Conservation (phyloP, 2,888 invertebrate species). For the Apodemia zela region DNA sequence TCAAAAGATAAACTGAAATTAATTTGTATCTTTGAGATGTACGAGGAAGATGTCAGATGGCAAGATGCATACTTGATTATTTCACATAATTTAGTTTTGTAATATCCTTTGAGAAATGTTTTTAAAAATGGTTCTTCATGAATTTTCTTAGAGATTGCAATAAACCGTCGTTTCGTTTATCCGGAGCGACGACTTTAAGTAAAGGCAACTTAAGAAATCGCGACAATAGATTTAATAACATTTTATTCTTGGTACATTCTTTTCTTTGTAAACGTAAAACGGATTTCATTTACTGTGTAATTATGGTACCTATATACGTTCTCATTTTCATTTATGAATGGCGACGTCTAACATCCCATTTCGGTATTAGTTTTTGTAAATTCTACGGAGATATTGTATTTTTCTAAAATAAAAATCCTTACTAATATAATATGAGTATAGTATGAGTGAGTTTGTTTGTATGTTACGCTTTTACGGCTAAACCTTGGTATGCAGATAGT, state of each 20-base stretch:
- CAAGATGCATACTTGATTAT: constrained; percentile 29
- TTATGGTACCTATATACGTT: not conserved
- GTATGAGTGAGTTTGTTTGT: too few species aligned
- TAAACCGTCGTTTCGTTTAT: constrained; percentile 36
- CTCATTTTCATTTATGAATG: not conserved
- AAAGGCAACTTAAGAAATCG: constrained; percentile 7
- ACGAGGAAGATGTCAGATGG: constrained; percentile 34
- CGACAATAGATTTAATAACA: constrained; percentile 16
- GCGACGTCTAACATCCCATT: too few species aligned
- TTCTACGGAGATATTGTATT: too few species aligned
- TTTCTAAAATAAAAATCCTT: too few species aligned
- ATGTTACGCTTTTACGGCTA: too few species aligned
- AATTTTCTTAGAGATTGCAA: constrained; percentile 48
- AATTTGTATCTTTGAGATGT: constrained; percentile 44
- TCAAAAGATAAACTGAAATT: not conserved
- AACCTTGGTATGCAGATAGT: too few species aligned
- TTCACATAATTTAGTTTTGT: constrained; percentile 35
- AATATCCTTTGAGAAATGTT: constrained; percentile 34
- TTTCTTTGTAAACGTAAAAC: not conserved
- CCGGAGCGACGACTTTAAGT: not conserved
- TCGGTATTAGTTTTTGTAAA: too few species aligned
- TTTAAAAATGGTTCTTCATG: constrained; percentile 14
- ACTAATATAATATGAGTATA: too few species aligned
- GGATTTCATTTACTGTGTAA: constrained; percentile 2
- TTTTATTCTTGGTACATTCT: constrained; percentile 2